Base-by-base conservation (phyloP, 2,888 invertebrate genomes). In the Amblyteles armatorius region DNA sequence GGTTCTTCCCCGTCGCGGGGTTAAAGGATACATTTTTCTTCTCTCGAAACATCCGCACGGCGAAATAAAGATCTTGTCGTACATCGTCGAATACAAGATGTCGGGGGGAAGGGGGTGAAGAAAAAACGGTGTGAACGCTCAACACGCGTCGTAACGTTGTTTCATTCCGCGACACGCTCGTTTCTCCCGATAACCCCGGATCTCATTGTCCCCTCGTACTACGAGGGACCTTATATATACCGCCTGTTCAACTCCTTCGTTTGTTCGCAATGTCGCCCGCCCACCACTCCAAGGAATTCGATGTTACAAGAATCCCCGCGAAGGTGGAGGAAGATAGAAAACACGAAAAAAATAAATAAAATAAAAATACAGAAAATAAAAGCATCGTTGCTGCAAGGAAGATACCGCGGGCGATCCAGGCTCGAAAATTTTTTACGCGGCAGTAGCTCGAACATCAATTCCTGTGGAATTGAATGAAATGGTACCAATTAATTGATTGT, bases 21-120 rank as follows among this genome's bases (percentile, higher is more conserved):
- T 40, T 50, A 50, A 71, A 71, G 85, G 86, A 90, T 88, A 90
- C 88, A 88, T 90, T 89, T 89, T 90, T 90, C 87, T 87, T 89
- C 71, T 36, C 9, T 48, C 48, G 36, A 11, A n/a, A 36, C 16
- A 29, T 13, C 40, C 16, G 33, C 36, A 88, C 88, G 82, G 82
- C 88, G 89, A 90, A 92, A 92, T 92, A 91, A 92, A 92, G 92
- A 92, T 92, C 92, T 92, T 91, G 92, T 91, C 90, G 88, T 90
- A 91, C 91, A 90, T 88, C 90, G 83, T 90, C 80, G 86, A 86
- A 78, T 90, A 91, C 91, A 91, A 91, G 90, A 90, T 88, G 90
- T n/a, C 50, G 6, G 1, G 50, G 19, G 13, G 29, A 36, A 7
- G 57, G 1, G 50, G 29, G 63, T 26, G 29, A n/a, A 29, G 16